Evolutionary conservation across 2,797 vertebrate genomes (phyloP).

Genomic region (Crenuchus spilurus): DNA sequence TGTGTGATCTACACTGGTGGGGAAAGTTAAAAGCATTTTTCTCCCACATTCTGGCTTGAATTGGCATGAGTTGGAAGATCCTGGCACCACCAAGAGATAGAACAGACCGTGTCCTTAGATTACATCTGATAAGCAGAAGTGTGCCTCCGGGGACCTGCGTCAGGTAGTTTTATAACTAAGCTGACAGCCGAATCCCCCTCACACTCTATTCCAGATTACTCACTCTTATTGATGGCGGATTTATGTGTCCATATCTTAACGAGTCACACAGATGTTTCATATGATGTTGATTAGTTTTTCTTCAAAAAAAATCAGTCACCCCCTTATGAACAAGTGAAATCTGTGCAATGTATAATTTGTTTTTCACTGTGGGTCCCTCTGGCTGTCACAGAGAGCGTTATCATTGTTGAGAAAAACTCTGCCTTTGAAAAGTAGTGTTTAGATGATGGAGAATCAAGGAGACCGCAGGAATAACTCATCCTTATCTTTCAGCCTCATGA

Average conservation of each 20-base stretch:
- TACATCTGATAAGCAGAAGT: conserved; percentile 28
- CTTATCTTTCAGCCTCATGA: conserved; percentile 10
- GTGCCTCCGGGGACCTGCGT: background rate
- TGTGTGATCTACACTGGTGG: conserved; percentile 15
- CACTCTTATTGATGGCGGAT: conserved; percentile 22
- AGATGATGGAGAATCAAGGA: conserved; percentile 5
- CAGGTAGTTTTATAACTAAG: conserved; percentile 9
- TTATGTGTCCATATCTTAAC: conserved; percentile 21
- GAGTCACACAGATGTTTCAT: conserved; percentile 8
- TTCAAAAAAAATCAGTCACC: background rate
- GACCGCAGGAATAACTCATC: conserved; percentile 18
- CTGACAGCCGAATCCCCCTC: background rate
- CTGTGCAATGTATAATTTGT: background rate
- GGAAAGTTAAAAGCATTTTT: background rate
- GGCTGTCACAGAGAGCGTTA: background rate
- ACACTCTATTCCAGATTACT: conserved; percentile 20
- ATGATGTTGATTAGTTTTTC: conserved; percentile 1
- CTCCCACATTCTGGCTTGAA: conserved; percentile 21
- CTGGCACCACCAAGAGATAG: conserved; percentile 10
- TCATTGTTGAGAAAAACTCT: background rate
- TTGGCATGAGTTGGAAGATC: background rate
- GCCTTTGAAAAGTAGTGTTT: background rate
- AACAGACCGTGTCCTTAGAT: conserved; percentile 26
- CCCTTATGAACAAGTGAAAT: background rate
- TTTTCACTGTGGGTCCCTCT: background rate